Evolutionary conservation across 2,797 vertebrate species (phyloP), one percentile per base, ranked within the genome.

Genomic region (Choloepus didactylus): DNA sequence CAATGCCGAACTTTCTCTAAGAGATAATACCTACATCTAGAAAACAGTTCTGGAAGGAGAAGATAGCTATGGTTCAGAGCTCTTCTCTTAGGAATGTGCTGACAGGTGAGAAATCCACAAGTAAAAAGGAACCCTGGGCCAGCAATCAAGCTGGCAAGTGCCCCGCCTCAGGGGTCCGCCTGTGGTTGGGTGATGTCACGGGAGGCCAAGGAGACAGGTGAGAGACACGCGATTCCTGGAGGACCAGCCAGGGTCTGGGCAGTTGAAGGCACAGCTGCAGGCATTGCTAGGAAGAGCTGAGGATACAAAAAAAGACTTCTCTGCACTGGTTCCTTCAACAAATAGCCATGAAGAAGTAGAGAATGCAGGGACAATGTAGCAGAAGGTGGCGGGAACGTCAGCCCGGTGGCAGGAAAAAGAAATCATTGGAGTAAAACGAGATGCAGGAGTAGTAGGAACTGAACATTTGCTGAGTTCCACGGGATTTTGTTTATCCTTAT

Each of bases 41-140:
- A 77, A 87, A 88, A 76, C 7, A 70, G 7, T 64, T 94, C 31
- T 76, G 54, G 54, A 81, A 25, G 14, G 35, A 14, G 27, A 64
- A 38, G 90, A 70, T 18, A 23, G 16, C n/a, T 64, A 25, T 19
- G 49, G 29, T 35, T 38, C 44, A 80, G 35, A 76, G n/a, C 23
- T 62, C 18, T 81, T 73, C 51, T 84, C 80, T 62, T 46, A 67
- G 56, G 92, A 72, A 77, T 10, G 23, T 81, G 69, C 54, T 49
- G 16, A 31, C 29, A 46, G 10, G 23, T 38, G 77, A 73, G 56
- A 72, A 38, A 69, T 54, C 38, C 69, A 46, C 23, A n/a, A 59
- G 1, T 14, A 31, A 60, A 64, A 81, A 67, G 8, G n/a, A 27
- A 8, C 8, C 38, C 49, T 31, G 49, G 87, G 21, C 21, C 3